A percentile compares a stretch with the other conserved stretches of the same genome.
Evolutionary conservation across 2,888 invertebrate genomes (phyloP).

Genomic region (Protonemura montana): DNA sequence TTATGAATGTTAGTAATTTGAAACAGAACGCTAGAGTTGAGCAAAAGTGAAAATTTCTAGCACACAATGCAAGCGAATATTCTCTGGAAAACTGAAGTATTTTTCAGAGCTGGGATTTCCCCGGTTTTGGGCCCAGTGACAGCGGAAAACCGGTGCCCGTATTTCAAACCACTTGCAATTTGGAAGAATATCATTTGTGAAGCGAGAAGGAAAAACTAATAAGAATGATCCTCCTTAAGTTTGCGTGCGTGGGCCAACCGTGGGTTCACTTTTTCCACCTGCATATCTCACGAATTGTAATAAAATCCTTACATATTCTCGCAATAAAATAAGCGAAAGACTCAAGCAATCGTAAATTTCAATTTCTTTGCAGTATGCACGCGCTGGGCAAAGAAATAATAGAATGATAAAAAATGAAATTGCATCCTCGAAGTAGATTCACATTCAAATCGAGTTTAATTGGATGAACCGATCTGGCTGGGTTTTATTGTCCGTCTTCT

Average conservation of each 20-base stretch:
- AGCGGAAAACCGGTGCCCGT: no score
- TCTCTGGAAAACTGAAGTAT: no score
- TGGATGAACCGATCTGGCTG: constrained; percentile 23
- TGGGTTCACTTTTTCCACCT: constrained; percentile 18
- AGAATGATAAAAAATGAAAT: constrained; percentile 37
- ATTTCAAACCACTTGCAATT: no score
- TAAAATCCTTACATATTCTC: constrained; percentile 35
- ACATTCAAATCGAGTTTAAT: constrained; percentile 35
- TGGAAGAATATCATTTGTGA: background rate
- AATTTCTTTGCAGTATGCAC: background rate
- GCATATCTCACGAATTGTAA: background rate
- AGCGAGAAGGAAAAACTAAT: background rate
- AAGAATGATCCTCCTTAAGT: constrained; percentile 3
- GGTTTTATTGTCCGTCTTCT: constrained; percentile 35
- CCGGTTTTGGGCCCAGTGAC: no score
- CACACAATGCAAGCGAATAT: no score
- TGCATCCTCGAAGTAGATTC: constrained; percentile 14
- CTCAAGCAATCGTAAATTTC: constrained; percentile 32
- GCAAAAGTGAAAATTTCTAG: no score
- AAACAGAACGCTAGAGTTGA: no score
- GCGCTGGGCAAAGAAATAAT: constrained; percentile 9
- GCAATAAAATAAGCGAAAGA: constrained; percentile 20
- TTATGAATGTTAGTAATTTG: no score
- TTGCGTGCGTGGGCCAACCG: background rate
- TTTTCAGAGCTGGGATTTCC: no score